Conservation (phyloP, 1,140 invertebrate genomes). For the Drosophila mojavensis region DNA sequence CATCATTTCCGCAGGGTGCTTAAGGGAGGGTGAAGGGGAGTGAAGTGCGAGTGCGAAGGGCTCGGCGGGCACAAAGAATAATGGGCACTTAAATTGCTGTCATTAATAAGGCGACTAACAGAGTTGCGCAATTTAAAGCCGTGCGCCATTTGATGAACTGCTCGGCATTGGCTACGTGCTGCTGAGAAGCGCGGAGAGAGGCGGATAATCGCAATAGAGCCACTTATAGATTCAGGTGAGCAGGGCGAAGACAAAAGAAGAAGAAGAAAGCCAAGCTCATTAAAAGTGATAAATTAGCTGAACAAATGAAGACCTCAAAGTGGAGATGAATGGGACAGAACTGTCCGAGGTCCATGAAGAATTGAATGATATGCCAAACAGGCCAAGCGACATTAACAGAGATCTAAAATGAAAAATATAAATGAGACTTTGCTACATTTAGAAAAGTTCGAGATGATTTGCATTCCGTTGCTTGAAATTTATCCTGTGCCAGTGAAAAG, state of each 20-base stretch:
- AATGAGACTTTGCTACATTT: conserved; percentile 6
- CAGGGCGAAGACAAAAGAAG: too few relatives aligned
- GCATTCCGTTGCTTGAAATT: conserved; percentile 18
- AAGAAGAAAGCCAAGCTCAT: conserved; percentile 25
- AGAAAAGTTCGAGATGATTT: conserved; percentile 25
- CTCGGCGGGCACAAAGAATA: conserved; percentile 23
- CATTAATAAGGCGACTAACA: conserved; percentile 42
- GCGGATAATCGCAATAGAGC: conserved; percentile 13
- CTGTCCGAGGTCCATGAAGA: neutral
- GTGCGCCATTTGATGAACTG: conserved; percentile 28
- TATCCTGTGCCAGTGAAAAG: conserved; percentile 13
- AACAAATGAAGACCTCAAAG: conserved; percentile 1
- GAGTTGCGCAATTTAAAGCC: conserved; percentile 30
- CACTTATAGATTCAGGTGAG: neutral
- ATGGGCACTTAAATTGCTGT: conserved; percentile 37
- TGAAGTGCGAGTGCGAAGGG: neutral
- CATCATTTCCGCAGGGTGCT: conserved; percentile 44
- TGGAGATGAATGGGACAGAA: neutral
- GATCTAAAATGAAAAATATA: conserved; percentile 10
- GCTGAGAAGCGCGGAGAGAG: neutral
- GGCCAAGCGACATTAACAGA: conserved; percentile 11
- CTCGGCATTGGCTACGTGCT: conserved; percentile 10
- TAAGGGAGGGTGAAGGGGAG: neutral
- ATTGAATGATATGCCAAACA: conserved; percentile 15
- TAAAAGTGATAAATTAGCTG: conserved; percentile 42